A percentile compares a stretch with the other conserved stretches of the same genome.
Evolutionary conservation across 2,113 vertebrate genomes (phyloP).

Genomic region (Anas platyrhynchos): DNA sequence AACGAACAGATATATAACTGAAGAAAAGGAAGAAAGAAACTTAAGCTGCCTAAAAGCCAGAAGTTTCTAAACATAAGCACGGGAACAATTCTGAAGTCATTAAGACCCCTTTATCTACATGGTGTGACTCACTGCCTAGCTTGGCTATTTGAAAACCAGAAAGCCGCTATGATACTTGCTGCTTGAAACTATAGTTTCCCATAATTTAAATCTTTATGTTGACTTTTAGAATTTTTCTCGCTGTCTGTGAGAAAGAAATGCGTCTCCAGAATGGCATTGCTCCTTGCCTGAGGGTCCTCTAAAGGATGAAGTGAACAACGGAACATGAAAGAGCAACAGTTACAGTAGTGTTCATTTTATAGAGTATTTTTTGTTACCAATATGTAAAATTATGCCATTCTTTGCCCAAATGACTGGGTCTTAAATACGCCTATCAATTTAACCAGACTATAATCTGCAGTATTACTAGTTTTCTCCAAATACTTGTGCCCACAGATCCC

Average conservation of each 20-base stretch:
- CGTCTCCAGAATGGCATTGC: background rate
- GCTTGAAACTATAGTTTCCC: background rate
- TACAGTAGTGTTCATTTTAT: background rate
- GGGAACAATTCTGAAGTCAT: background rate
- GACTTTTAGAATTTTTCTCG: background rate
- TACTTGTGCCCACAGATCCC: background rate
- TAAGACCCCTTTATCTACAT: background rate
- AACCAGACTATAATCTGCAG: background rate
- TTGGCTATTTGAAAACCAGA: background rate
- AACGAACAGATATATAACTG: background rate
- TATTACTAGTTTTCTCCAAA: background rate
- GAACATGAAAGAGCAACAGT: accelerated
- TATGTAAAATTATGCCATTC: background rate
- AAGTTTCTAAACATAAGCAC: background rate
- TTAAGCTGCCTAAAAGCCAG: background rate
- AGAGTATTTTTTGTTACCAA: background rate
- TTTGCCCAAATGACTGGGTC: background rate
- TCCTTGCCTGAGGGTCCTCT: background rate
- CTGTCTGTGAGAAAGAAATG: background rate
- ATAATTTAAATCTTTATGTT: background rate
- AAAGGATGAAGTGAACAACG: background rate
- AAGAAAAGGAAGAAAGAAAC: background rate
- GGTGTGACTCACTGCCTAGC: background rate
- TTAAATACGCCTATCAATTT: background rate
- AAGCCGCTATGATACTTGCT: background rate